Evolutionary conservation across 2,797 vertebrate species (phyloP).

Genomic region (Fistularia tabacaria): DNA sequence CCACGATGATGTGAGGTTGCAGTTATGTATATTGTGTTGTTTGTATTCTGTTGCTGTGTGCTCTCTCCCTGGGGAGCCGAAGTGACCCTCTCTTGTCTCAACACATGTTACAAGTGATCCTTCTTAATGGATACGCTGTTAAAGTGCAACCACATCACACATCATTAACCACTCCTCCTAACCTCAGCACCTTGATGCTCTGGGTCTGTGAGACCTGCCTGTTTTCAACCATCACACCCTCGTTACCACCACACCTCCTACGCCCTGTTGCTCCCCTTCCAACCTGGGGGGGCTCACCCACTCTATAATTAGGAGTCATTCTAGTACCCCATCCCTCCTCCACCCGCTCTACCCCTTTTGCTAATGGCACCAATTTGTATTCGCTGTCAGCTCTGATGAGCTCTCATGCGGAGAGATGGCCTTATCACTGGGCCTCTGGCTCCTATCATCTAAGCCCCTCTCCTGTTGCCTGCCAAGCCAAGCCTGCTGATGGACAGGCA

Average conservation of each 20-base stretch:
- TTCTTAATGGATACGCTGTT: slow-evolving; percentile 35
- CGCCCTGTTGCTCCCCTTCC: slow-evolving; percentile 23
- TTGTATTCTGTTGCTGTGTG: slow-evolving; percentile 46
- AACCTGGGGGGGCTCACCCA: slow-evolving; percentile 39
- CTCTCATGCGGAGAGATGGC: slow-evolving; percentile 67
- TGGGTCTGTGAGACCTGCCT: slow-evolving; percentile 38
- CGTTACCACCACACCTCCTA: slow-evolving; percentile 31
- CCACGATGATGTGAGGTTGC: slow-evolving; percentile 9
- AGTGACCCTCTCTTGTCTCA: slow-evolving; percentile 40
- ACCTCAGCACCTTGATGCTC: slow-evolving; percentile 22
- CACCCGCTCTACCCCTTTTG: slow-evolving; percentile 9
- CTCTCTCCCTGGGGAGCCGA: slow-evolving; percentile 30
- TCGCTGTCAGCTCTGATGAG: slow-evolving; percentile 72
- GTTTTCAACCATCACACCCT: slow-evolving; percentile 53
- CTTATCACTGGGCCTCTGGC: slow-evolving; percentile 68
- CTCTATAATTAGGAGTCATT: slow-evolving; percentile 69
- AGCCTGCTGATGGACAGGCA: slow-evolving; percentile 53
- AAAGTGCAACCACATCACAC: slow-evolving; percentile 34
- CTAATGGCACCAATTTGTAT: slow-evolving; percentile 77
- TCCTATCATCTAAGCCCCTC: slow-evolving; percentile 60
- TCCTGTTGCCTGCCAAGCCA: slow-evolving; percentile 50
- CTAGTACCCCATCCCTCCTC: slow-evolving; percentile 28
- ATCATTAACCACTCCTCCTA: slow-evolving; percentile 43
- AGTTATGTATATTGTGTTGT: slow-evolving; percentile 19
- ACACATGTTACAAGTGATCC: slow-evolving; percentile 43